Base-by-base conservation (phyloP, 2,113 vertebrate species). In the Datnioides undecimradiatus region DNA sequence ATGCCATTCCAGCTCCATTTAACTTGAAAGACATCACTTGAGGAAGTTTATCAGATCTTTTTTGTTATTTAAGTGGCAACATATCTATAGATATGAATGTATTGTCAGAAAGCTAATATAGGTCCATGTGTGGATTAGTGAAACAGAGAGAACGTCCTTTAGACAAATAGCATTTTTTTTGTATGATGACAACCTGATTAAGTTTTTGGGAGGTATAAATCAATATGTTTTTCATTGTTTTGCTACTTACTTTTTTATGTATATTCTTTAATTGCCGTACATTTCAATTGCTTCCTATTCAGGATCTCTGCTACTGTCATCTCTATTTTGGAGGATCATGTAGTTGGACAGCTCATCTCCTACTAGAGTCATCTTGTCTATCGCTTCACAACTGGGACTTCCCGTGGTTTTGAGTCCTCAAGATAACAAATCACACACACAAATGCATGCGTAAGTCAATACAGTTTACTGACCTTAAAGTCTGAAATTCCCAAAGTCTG, bases 351-450 rank as follows among this genome's bases (percentile, higher is more conserved):
- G 33, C 19, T 4, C 7, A 19, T 73, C 25, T 58, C 23, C 21
- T 19, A 17, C 69, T 73, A 34, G 60, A 80, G 77, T 73, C 81
- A 67, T 34, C 25, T 27, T 73, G 62, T 63, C 51, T 73, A 25
- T 69, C 31, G 29, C 57, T 67, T 55, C 48, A 27, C 48, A 57
- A 45, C 49, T 17, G 63, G 69, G 55, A 55, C 62, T 48, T 74
- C 41, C 48, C 5, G 13, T 25, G 63, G 49, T 74, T 68, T 63
- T 63, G 48, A 57, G 5, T 25, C 41, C 16, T 49, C 57, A 49
- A 34, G 33, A 48, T 46, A 38, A 29, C 66, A 45, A n/a, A 51
- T 23, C 14, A 69, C 67, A 27, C 58, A 57, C 14, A 29, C 52
- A 36, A 11, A 19, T 12, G 40, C 13, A 46, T 12, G n/a, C 33